Evolutionary conservation across 2,113 vertebrate genomes (phyloP), one percentile per base, ranked within the genome.

Genomic region (Hydropotes inermis): DNA sequence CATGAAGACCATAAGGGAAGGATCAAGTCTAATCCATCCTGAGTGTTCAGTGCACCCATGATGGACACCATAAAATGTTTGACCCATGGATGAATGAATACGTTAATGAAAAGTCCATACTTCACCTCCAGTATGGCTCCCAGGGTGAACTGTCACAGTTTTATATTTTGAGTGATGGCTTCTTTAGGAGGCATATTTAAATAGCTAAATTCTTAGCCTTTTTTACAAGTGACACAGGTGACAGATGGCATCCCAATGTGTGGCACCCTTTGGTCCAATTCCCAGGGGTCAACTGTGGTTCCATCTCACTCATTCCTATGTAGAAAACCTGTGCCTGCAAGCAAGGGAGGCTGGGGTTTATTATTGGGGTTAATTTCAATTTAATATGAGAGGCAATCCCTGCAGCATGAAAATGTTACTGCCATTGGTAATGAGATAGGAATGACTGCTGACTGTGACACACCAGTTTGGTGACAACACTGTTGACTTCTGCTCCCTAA

Each of bases 131-230:
- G 54, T 12, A 54, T 5, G 61, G 74, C 79, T 95, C 90, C 95
- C 50, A 70, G 70, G 83, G 87, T 17, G 55, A 60, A 6, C 90
- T 30, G 78, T 67, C 86, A 81, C 28, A 1, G 23, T 23, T 90
- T 64, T 47, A 52, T 39, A 43, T 27, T 76, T 39, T 43, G 82
- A 60, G 61, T 58, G 70, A 95, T 92, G 57, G 82, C 16, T 90
- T 94, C 89, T 76, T 58, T 76, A 85, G 78, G 91, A 64, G 28
- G 19, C 58, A 58, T 83, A 86, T 82, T 90, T 67, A 85, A 85
- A 54, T 67, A 57, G 55, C 94, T 64, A 94, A 60, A 91, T 79
- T 39, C 79, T 28, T 84, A n/a, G 23, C 81, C 88, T 82, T 64
- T 91, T 57, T 55, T 13, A 21, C 27, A 47, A 12, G 25, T 8